Evolutionary conservation across 2,113 vertebrate genomes (phyloP).

Genomic region (Anoplopoma fimbria): DNA sequence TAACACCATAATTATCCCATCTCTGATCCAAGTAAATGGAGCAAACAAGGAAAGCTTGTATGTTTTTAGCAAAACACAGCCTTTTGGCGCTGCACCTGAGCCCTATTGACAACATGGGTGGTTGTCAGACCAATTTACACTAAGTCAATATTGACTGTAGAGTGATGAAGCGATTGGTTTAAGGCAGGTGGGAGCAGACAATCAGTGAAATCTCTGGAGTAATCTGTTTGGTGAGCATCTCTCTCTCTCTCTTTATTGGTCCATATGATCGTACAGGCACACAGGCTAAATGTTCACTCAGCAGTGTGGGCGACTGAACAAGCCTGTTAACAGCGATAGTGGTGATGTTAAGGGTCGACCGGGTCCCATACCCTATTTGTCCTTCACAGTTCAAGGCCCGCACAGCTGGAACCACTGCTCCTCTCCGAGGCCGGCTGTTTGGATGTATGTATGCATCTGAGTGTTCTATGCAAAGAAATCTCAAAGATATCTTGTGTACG

Average conservation of each 20-base stretch:
- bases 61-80: slow-evolving; percentile 32
- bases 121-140: slow-evolving; percentile 31
- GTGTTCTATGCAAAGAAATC: neutral
- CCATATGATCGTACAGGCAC: slow-evolving; percentile 14
- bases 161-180: neutral
- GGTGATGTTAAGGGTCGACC: slow-evolving; percentile 14
- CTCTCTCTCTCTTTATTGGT: slow-evolving; percentile 41
- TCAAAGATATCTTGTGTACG: neutral
- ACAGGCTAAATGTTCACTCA: slow-evolving; percentile 39
- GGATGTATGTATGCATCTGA: neutral
- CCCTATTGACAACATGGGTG: slow-evolving; percentile 2
- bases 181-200: neutral
- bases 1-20: slow-evolving; percentile 60
- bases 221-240: slow-evolving; percentile 23
- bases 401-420: slow-evolving; percentile 1
- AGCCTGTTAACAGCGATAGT: slow-evolving; percentile 41
- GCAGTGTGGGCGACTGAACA: slow-evolving; percentile 25
- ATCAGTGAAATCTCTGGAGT: slow-evolving; percentile 20
- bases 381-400: slow-evolving; percentile 19
- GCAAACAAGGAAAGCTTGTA: slow-evolving; percentile 39
- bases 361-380: slow-evolving; percentile 14
- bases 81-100: neutral
- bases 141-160: slow-evolving; percentile 30
- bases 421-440: neutral
- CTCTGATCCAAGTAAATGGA: slow-evolving; percentile 50